Evolutionary conservation across 30 jellyfish, hydroid and myxozoan genomes (phyloP).

Genomic region (Hydra vulgaris): DNA sequence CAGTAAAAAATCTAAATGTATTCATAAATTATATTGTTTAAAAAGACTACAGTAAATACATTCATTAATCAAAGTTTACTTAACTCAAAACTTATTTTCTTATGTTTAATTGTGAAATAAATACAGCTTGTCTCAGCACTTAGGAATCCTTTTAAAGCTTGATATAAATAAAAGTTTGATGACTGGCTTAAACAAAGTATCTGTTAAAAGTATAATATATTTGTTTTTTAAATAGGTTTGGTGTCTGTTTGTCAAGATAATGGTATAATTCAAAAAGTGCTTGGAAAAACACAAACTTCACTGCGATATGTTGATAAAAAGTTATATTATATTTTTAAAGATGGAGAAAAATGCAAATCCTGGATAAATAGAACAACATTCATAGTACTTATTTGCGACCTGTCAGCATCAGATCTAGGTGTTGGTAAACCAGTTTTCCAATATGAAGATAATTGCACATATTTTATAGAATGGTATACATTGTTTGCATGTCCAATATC

Average conservation of each 20-base stretch:
- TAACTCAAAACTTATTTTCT: no score
- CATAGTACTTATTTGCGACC: conserved; percentile 35
- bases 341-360: conserved; percentile 47
- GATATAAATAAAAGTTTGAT: no score
- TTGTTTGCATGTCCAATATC: conserved; percentile 43
- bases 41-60: no score
- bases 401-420: conserved; percentile 27
- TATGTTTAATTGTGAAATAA: no score
- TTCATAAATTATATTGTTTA: no score
- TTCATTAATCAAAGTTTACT: no score
- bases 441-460: conserved; percentile 49
- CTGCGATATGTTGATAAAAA: conserved; percentile 49
- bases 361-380: conserved; percentile 41
- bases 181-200: no score
- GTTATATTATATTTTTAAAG: conserved; percentile 25
- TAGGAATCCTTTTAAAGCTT: no score
- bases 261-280: conserved; percentile 1
- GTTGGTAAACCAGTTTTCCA: conserved; percentile 46
- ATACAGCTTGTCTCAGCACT: no score
- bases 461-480: conserved; percentile 66
- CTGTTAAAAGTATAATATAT: no score
- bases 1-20: no score
- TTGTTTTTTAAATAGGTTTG: not conserved
- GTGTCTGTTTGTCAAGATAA: not conserved
- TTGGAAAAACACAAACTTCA: conserved; percentile 44